Percentiles rank a stretch among this genome's conserved stretches.
Conservation (phyloP, 2,113 vertebrate species). For the Craseonycteris thonglongyai region DNA sequence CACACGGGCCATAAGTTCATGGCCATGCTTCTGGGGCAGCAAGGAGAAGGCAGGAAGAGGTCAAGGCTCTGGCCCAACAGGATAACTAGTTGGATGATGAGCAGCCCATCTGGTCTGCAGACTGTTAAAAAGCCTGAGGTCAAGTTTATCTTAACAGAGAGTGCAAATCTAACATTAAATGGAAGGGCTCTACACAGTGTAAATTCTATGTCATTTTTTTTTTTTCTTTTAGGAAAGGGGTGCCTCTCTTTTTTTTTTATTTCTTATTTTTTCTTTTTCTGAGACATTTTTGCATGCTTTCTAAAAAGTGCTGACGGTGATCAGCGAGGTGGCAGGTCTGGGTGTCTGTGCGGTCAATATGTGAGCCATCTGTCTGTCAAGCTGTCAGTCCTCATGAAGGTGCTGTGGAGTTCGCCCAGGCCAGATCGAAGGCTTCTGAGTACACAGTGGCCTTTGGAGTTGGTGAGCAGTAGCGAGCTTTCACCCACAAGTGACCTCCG, state of each 20-base stretch:
- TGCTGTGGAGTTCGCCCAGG: background rate
- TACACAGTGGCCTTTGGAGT: background rate
- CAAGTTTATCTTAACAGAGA: background rate
- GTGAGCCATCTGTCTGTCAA: constrained; percentile 44
- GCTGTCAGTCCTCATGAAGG: constrained; percentile 19
- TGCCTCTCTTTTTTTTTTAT: background rate
- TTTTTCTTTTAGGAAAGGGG: background rate
- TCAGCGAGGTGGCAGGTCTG: background rate
- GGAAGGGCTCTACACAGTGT: background rate
- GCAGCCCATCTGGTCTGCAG: background rate
- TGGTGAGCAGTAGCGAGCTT: background rate
- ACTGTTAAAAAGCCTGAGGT: background rate
- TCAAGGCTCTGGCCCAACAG: background rate
- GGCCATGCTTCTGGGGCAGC: background rate
- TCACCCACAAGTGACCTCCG: background rate
- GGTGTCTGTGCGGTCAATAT: constrained; percentile 11
- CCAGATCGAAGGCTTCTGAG: background rate
- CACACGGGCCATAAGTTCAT: background rate
- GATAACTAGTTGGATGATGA: background rate
- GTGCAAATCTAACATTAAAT: background rate
- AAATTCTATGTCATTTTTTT: background rate
- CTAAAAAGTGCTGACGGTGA: background rate
- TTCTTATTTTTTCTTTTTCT: constrained; percentile 25
- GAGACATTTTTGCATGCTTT: background rate
- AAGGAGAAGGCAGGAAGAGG: background rate